These are phyloP conservation scores for Drosophila neutralis DNA, from an alignment of 2,888 invertebrate species.

Conservation along the genomic window DNA sequence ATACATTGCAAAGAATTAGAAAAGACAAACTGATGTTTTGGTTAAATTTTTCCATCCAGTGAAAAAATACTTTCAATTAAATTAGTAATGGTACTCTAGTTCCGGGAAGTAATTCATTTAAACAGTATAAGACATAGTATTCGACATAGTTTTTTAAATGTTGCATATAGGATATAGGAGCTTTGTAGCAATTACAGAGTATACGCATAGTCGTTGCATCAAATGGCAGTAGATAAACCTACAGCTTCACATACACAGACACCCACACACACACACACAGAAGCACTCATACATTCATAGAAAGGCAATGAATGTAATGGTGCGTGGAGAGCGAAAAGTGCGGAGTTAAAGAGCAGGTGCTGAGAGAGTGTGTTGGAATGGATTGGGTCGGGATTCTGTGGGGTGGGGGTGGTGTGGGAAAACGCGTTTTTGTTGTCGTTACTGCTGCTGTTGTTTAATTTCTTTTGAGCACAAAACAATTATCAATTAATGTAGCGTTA, in stretches of 20 bases:
- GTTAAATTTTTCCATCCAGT: neutral
- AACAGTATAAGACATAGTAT: neutral
- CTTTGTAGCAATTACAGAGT: slow-evolving; percentile 8
- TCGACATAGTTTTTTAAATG: neutral
- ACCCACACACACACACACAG: neutral
- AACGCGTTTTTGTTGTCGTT: slow-evolving; percentile 35
- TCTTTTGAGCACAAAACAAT: slow-evolving; percentile 78
- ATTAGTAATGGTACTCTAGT: neutral
- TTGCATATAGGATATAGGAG: slow-evolving; percentile 3
- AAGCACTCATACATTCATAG: slow-evolving; percentile 15
- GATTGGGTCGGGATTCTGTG: neutral
- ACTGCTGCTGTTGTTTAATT: slow-evolving; percentile 65
- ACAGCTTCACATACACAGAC: slow-evolving; percentile 1
- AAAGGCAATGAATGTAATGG: slow-evolving; percentile 60
- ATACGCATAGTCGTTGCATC: slow-evolving; percentile 10
- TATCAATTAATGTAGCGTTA: slow-evolving; percentile 78
- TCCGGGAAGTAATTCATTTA: neutral
- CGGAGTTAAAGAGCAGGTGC: slow-evolving; percentile 17
- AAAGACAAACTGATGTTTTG: neutral
- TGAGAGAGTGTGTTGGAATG: neutral
- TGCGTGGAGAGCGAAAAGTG: slow-evolving; percentile 50
- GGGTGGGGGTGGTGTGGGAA: neutral
- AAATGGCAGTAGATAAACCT: slow-evolving; percentile 30
- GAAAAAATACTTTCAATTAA: neutral
- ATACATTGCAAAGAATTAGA: neutral